A percentile compares a stretch with the other conserved stretches of the same genome.
These are phyloP conservation scores for Cheilosia vernalis DNA, from an alignment of 2,888 invertebrate species.

Conservation along the genomic window DNA sequence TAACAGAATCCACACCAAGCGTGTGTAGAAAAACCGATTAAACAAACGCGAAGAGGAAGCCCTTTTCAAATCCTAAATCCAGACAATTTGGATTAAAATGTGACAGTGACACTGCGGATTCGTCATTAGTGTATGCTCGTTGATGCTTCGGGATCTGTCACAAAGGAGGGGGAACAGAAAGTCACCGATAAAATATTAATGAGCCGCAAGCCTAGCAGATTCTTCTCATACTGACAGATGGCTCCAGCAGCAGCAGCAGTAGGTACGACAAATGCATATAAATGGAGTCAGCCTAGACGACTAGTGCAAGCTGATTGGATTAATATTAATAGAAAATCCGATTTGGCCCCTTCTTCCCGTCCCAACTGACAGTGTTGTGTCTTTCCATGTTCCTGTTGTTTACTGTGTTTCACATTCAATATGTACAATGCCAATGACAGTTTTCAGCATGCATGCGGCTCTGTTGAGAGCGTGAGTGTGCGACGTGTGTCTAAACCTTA, in stretches of 20 bases:
- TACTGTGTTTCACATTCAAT: conserved; percentile 28
- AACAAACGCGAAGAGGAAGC: background rate
- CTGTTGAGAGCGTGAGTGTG: background rate
- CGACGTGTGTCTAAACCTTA: no score
- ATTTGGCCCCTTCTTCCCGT: background rate
- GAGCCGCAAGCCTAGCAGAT: conserved; percentile 39
- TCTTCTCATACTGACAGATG: conserved; percentile 44
- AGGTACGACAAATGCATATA: conserved; percentile 36
- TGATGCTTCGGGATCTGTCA: no score
- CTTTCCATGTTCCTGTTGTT: background rate
- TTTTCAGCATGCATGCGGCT: conserved; percentile 15
- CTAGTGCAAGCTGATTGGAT: conserved; percentile 50
- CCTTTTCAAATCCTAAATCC: conserved; percentile 27
- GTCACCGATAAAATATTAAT: conserved; percentile 60
- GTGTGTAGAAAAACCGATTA: background rate
- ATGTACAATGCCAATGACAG: conserved; percentile 47
- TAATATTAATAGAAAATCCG: conserved; percentile 60
- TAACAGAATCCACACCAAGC: conserved; percentile 24
- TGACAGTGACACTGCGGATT: conserved; percentile 50
- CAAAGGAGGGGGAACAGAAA: background rate
- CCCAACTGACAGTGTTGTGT: background rate
- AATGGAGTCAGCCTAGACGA: conserved; percentile 34
- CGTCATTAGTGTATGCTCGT: conserved; percentile 6
- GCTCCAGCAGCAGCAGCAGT: conserved; percentile 22
- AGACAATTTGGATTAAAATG: conserved; percentile 57